Evolutionary conservation across 2,113 vertebrate species (phyloP).

Genomic region (Hippocampus mohnikei): DNA sequence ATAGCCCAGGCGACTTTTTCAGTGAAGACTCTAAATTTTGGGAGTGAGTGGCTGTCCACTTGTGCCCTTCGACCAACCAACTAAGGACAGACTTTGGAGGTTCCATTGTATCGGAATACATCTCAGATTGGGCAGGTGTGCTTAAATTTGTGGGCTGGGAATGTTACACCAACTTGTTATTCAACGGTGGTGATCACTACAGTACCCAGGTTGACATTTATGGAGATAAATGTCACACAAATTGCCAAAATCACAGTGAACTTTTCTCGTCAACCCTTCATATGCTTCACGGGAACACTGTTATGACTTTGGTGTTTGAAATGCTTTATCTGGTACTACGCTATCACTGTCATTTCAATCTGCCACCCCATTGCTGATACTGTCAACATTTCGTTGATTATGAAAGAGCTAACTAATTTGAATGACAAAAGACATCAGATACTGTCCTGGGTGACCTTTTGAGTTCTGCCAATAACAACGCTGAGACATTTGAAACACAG

Average conservation of each 20-base stretch:
- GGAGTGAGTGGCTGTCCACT: no score
- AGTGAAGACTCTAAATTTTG: no score
- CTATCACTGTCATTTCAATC: not conserved
- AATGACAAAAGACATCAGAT: not conserved
- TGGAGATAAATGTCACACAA: not conserved
- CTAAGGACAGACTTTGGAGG: not conserved
- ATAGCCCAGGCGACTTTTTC: no score
- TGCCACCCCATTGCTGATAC: not conserved
- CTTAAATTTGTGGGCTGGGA: not conserved
- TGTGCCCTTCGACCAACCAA: no score
- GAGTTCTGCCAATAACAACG: not conserved
- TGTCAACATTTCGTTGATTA: not conserved
- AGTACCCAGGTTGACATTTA: not conserved
- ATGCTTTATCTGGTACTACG: not conserved
- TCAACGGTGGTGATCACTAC: not conserved
- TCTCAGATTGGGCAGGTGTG: not conserved
- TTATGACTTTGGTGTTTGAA: not conserved
- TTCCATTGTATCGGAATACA: not conserved
- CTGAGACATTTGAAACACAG: not conserved
- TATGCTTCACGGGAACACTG: not conserved
- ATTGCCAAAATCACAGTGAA: not conserved
- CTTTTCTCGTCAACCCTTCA: not conserved
- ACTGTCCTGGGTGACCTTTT: not conserved
- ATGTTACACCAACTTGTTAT: not conserved
- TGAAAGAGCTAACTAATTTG: constrained; percentile 6